These are phyloP conservation scores for Acipenser ruthenus DNA, from an alignment of 2,797 vertebrate species.

Conservation along the genomic window DNA sequence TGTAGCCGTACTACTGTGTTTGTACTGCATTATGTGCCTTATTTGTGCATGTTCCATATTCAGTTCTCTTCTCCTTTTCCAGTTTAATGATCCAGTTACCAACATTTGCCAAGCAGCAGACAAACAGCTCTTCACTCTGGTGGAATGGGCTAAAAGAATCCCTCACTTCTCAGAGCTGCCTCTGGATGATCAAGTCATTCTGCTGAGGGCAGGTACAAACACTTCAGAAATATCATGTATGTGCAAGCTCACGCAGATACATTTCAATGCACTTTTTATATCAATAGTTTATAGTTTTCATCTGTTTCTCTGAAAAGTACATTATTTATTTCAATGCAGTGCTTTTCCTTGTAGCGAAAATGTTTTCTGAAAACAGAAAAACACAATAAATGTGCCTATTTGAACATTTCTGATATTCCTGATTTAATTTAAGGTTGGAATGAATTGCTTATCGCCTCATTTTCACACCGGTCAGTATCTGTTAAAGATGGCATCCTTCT, in stretches of 20 bases:
- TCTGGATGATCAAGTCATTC: constrained; percentile 94
- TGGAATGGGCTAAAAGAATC: constrained; percentile 97
- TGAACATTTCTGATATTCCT: background rate
- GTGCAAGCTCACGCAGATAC: background rate
- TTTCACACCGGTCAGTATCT: constrained; percentile 89
- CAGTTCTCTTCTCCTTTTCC: constrained; percentile 21
- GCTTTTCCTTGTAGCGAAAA: background rate
- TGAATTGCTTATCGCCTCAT: constrained; percentile 91
- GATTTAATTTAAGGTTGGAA: constrained; percentile 80
- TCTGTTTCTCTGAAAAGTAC: background rate
- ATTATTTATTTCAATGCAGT: background rate
- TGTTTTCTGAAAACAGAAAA: background rate
- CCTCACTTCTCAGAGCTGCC: constrained; percentile 95
- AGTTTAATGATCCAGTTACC: constrained; percentile 93
- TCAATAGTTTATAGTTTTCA: background rate
- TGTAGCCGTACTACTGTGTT: too few relatives aligned
- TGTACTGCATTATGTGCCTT: too few relatives aligned
- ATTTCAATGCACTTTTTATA: background rate
- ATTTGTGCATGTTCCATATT: background rate
- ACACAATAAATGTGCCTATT: background rate
- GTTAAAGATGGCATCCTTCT: constrained; percentile 89
- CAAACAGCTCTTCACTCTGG: constrained; percentile 95
- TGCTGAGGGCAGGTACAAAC: constrained; percentile 82
- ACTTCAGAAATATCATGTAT: background rate
- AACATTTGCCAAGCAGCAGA: constrained; percentile 98